Conservation (phyloP, 2,113 vertebrate species). For the Heterotis niloticus region DNA sequence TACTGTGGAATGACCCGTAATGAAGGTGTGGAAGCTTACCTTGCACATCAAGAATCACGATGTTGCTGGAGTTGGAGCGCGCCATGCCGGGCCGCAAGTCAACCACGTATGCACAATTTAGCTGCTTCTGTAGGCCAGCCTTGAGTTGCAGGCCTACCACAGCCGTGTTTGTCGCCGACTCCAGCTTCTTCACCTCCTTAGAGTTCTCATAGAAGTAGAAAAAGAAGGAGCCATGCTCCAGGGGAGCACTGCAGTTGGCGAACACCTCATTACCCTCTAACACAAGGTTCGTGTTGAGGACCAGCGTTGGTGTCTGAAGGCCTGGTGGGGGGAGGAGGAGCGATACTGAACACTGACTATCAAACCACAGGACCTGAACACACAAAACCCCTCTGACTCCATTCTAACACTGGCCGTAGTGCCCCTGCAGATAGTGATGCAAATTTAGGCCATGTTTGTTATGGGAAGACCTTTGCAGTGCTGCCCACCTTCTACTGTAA, state of each 20-base stretch:
- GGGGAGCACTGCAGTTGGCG: slow-evolving; percentile 43
- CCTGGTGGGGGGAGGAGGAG: slow-evolving; percentile 41
- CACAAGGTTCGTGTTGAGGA: slow-evolving; percentile 20
- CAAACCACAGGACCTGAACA: too few relatives aligned
- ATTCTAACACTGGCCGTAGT: too few relatives aligned
- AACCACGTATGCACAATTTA: slow-evolving; percentile 54
- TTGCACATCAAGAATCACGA: slow-evolving; percentile 36
- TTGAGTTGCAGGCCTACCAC: slow-evolving; percentile 16
- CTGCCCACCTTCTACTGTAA: slow-evolving; percentile 55
- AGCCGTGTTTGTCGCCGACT: not conserved
- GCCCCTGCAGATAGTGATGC: too few relatives aligned
- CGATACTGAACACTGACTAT: too few relatives aligned
- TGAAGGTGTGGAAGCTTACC: slow-evolving; percentile 47
- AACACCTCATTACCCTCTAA: slow-evolving; percentile 49
- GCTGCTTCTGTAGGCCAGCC: slow-evolving; percentile 23
- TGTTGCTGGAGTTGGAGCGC: slow-evolving; percentile 43
- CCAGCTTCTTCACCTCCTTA: not conserved
- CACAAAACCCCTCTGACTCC: too few relatives aligned
- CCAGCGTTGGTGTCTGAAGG: slow-evolving; percentile 49
- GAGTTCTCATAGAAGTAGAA: slow-evolving; percentile 39
- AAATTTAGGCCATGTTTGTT: too few relatives aligned
- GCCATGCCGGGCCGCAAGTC: accelerated
- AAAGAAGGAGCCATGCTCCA: slow-evolving; percentile 50
- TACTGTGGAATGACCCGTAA: too few relatives aligned
- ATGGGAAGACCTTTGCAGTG: too few relatives aligned